phyloP scores from a whole-genome alignment of 1,140 invertebrate species.

The Cydia strobilella region DNA sequence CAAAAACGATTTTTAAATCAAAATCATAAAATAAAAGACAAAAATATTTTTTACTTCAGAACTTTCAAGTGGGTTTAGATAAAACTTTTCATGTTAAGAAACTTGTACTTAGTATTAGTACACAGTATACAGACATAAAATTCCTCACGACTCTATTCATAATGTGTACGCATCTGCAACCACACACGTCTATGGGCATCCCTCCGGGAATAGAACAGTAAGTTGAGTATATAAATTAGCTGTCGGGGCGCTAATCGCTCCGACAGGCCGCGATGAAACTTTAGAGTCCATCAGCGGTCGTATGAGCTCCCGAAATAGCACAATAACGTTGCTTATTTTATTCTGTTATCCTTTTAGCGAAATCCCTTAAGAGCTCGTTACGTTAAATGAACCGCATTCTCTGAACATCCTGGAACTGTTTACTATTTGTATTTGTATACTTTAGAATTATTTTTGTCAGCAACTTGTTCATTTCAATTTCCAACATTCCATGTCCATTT shows the following conservation, averaged over 20 bases:
- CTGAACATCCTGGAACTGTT: constrained; percentile 19
- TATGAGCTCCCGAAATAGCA: constrained; percentile 62
- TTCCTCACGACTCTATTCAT: constrained; percentile 10
- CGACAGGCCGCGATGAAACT: constrained; percentile 77
- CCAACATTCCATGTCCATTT: constrained; percentile 1
- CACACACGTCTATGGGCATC: constrained; percentile 50
- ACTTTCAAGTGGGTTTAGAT: too few species aligned
- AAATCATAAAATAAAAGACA: too few species aligned
- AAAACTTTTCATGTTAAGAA: too few species aligned
- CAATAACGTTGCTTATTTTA: constrained; percentile 64
- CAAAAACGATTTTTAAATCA: too few species aligned
- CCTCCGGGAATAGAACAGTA: constrained; percentile 75
- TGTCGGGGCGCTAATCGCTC: constrained; percentile 77
- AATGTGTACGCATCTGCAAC: constrained; percentile 45
- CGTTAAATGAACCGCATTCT: constrained; percentile 49
- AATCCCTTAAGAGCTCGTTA: constrained; percentile 47
- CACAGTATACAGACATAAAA: background rate
- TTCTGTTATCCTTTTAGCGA: constrained; percentile 63
- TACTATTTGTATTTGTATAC: constrained; percentile 42
- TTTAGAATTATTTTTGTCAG: constrained; percentile 31
- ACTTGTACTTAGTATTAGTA: background rate
- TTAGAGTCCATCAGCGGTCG: constrained; percentile 74
- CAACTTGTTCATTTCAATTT: constrained; percentile 2
- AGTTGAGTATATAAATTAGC: constrained; percentile 80
- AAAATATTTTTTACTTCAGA: too few species aligned